Evolutionary conservation across 2,113 vertebrate genomes (phyloP), one percentile per base, ranked within the genome.

Genomic region (Elaphurus davidianus): DNA sequence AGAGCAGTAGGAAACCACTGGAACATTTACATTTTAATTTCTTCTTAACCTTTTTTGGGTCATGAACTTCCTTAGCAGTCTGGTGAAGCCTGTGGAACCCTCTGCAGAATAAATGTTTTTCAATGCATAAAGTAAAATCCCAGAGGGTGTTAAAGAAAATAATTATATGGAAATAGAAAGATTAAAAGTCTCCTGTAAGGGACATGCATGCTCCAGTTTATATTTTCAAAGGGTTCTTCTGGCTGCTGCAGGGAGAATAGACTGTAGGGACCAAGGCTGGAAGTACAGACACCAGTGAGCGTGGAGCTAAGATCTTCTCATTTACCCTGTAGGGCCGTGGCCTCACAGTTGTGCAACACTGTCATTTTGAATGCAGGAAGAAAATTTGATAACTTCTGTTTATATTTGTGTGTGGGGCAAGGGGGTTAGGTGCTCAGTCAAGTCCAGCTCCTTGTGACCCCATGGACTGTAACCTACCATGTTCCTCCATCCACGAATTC

Each of bases 101-200:
- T 96, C 88, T 40, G 27, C 55, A 62, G 91, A 67, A 71, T 92
- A 81, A 62, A 62, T 92, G 59, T 76, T 95, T 93, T 93, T 52
- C 55, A 60, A 14, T 96, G 82, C 27, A 55, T 85, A 82, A 94
- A 94, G 71, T 90, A 76, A 91, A 97, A 90, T 55, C 59, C 62
- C 79, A 92, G 36, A 30, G 45, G 79, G 50, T 94, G 47, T 96
- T 93, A 95, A 91, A 96, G 95, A 94, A 95, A 87, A 57, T 36
- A 87, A 36, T 90, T 93, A 36, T 79, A 71, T 93, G 55, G 93
- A 74, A 87, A 57, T 84, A 52, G 19, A 64, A 87, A 84, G 87
- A 74, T 62, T 55, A 92, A 57, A 57, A 52, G 25, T 76, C 1
- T 55, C 74, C 90, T 36, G 14, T 81, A 74, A 94, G 86, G 59